Conservation (phyloP, 1,140 invertebrate species). For the Drosophila melanica region DNA sequence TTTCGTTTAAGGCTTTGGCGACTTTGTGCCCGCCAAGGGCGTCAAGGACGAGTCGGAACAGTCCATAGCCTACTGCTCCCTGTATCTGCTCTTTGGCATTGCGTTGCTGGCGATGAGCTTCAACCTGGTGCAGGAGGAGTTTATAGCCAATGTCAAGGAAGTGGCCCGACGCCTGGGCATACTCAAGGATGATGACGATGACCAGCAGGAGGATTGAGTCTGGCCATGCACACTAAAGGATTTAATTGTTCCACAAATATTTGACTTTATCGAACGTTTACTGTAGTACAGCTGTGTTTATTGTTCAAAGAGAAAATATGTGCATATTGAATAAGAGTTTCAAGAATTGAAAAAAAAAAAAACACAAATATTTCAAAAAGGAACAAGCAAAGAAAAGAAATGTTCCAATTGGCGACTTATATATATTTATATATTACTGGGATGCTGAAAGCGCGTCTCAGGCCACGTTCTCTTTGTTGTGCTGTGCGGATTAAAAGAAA, state of each 20-base stretch:
- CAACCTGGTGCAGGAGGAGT: constrained; percentile 97
- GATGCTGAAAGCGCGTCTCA: constrained; percentile 32
- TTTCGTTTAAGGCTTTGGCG: constrained; percentile 89
- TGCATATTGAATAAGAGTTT: constrained; percentile 34
- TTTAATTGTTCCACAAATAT: background rate
- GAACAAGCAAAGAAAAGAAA: constrained; percentile 28
- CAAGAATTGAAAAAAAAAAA: constrained; percentile 11
- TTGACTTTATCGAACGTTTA: constrained; percentile 7
- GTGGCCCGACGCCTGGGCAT: constrained; percentile 93
- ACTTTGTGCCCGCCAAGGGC: constrained; percentile 95
- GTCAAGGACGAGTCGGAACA: constrained; percentile 88
- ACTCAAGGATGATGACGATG: constrained; percentile 90
- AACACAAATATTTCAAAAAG: constrained; percentile 18
- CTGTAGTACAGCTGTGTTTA: constrained; percentile 25
- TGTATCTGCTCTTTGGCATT: constrained; percentile 98
- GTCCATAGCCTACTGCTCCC: constrained; percentile 94
- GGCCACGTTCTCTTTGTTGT: constrained; percentile 74
- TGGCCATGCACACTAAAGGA: background rate
- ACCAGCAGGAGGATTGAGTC: constrained; percentile 73
- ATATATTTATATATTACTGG: constrained; percentile 35
- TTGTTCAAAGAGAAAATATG: constrained; percentile 29
- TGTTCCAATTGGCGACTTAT: constrained; percentile 29
- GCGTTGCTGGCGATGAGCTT: constrained; percentile 99
- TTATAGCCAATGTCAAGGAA: constrained; percentile 93
- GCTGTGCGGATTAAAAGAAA: constrained; percentile 42